Conservation (phyloP, 2,888 invertebrate genomes). For the Loripinus fragilis region DNA sequence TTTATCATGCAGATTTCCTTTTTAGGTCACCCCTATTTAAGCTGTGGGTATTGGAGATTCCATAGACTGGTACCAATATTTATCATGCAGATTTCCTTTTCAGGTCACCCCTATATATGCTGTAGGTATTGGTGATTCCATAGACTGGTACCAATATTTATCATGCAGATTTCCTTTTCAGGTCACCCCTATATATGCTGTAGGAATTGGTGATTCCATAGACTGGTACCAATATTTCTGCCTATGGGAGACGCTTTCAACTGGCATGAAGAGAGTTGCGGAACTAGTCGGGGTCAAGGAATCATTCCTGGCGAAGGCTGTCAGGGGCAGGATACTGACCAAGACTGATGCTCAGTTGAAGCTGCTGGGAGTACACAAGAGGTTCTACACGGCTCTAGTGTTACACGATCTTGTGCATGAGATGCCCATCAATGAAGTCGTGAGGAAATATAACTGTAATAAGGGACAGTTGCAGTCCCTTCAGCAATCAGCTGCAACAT, state of each 20-base stretch:
- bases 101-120: no score
- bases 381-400: conserved; percentile 90
- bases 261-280: conserved; percentile 93
- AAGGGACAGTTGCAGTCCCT: conserved; percentile 96
- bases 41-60: no score
- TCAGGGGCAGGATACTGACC: conserved; percentile 71
- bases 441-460: conserved; percentile 92
- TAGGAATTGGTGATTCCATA: conserved; percentile 89
- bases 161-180: conserved; percentile 71
- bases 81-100: no score
- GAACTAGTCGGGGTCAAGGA: conserved; percentile 94
- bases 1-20: no score
- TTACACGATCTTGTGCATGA: conserved; percentile 97
- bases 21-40: no score
- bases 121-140: no score
- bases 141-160: no score
- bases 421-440: conserved; percentile 89
- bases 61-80: no score
- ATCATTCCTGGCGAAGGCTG: conserved; percentile 88
- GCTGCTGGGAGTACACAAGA: conserved; percentile 77
- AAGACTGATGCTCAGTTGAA: conserved; percentile 70
- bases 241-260: conserved; percentile 91
- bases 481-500: conserved; percentile 97
- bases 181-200: conserved; percentile 94
- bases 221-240: conserved; percentile 89